Evolutionary conservation across 2,113 vertebrate species (phyloP).

Genomic region (Corythaixoides concolor): DNA sequence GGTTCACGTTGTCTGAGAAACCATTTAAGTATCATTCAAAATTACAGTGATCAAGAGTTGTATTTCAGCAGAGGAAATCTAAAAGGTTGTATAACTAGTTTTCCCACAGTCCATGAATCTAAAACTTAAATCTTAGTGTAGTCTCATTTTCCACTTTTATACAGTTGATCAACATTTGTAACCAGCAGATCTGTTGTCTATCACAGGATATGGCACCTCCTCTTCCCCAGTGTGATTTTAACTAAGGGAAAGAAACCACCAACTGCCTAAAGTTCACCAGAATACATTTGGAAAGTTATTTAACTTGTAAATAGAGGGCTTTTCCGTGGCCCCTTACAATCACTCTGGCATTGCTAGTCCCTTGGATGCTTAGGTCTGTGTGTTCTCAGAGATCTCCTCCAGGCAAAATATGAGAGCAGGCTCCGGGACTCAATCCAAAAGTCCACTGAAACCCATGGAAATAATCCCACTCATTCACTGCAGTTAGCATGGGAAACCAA

Average conservation of each 20-base stretch:
- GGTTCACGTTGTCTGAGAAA: not conserved
- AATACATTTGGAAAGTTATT: not conserved
- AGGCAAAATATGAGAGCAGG: not conserved
- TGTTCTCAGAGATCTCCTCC: constrained; percentile 9
- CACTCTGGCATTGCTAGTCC: not conserved
- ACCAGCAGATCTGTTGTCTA: not conserved
- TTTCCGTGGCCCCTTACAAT: not conserved
- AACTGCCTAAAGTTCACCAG: not conserved
- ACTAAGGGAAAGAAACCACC: not conserved
- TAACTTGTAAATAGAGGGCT: not conserved
- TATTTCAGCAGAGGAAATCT: constrained; percentile 19
- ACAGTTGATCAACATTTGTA: not conserved
- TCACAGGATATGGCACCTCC: not conserved
- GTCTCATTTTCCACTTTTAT: not conserved
- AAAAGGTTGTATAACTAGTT: not conserved
- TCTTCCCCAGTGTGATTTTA: not conserved
- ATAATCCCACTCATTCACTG: not conserved
- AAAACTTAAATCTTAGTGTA: not conserved
- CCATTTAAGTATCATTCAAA: not conserved
- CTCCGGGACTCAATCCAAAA: not conserved
- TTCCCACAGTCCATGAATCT: constrained; percentile 24
- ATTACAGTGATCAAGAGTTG: constrained; percentile 8
- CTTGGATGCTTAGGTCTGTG: not conserved
- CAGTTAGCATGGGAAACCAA: not conserved
- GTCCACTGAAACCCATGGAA: not conserved